Conservation (phyloP, 2,797 vertebrate genomes). For the Bradypodion pumilum region DNA sequence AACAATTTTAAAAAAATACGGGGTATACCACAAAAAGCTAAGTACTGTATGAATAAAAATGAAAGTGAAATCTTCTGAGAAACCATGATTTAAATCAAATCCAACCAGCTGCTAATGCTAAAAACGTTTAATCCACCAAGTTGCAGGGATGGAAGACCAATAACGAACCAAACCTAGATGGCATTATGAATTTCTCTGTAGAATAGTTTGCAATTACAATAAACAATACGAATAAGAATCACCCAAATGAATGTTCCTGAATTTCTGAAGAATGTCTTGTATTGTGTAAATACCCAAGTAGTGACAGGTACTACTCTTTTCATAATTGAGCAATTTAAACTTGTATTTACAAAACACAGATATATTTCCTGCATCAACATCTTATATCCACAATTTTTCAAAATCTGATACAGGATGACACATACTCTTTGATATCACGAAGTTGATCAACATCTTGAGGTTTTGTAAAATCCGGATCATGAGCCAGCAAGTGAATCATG, state of each 20-base stretch:
- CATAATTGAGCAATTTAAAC: not conserved
- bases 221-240: not conserved
- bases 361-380: not conserved
- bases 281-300: not conserved
- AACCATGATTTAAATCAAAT: too few relatives aligned
- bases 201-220: not conserved
- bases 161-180: not conserved
- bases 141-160: not conserved
- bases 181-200: not conserved
- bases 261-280: not conserved
- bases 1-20: too few relatives aligned
- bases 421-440: conserved; percentile 99
- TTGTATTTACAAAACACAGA: conserved; percentile 8
- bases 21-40: too few relatives aligned
- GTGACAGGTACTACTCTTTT: not conserved
- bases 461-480: conserved; percentile 98
- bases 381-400: not conserved
- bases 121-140: too few relatives aligned
- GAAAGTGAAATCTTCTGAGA: too few relatives aligned
- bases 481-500: conserved; percentile 97
- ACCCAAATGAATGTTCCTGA: not conserved
- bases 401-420: conserved; percentile 41
- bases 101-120: not conserved
- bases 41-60: too few relatives aligned
- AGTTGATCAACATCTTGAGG: conserved; percentile 97